A percentile compares a stretch with the other conserved stretches of the same genome.
Conservation (phyloP, 2,888 invertebrate genomes). For the Dusona sp. region DNA sequence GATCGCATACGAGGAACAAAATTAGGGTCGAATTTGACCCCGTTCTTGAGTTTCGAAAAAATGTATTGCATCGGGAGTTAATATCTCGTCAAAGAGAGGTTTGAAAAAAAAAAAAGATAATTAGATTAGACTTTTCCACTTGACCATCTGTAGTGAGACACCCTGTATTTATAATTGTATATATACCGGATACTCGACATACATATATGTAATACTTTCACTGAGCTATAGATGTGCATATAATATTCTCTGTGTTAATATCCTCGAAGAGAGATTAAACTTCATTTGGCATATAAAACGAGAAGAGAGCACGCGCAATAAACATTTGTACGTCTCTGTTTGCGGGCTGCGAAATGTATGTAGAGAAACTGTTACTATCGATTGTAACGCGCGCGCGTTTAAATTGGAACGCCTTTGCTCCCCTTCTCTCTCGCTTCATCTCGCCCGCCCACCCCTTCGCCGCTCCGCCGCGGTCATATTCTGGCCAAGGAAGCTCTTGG, state of each 20-base stretch:
- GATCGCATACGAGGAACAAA: no score
- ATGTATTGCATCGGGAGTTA: no score
- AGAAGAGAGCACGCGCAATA: constrained; percentile 33
- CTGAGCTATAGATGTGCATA: not conserved
- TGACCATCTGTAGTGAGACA: not conserved
- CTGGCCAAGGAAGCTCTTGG: constrained; percentile 31
- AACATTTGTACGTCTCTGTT: constrained; percentile 7
- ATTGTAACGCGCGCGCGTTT: constrained; percentile 52
- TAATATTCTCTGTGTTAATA: constrained; percentile 51
- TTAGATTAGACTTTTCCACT: not conserved
- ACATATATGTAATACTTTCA: no score
- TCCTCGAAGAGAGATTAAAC: constrained; percentile 51
- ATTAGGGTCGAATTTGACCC: no score
- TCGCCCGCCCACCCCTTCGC: not conserved
- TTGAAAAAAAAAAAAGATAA: not conserved
- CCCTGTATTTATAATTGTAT: constrained; percentile 16
- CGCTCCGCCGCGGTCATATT: not conserved
- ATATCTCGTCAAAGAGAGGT: not conserved
- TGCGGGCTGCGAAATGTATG: constrained; percentile 17
- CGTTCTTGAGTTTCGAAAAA: no score
- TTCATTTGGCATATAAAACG: constrained; percentile 50
- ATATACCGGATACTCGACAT: no score
- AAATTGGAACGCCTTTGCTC: constrained; percentile 47
- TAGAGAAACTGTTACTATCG: constrained; percentile 55
- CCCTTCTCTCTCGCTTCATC: not conserved